Conservation (phyloP, 30 jellyfish, hydroid and myxozoan genomes). For the Calvadosia cruxmelitensis region DNA sequence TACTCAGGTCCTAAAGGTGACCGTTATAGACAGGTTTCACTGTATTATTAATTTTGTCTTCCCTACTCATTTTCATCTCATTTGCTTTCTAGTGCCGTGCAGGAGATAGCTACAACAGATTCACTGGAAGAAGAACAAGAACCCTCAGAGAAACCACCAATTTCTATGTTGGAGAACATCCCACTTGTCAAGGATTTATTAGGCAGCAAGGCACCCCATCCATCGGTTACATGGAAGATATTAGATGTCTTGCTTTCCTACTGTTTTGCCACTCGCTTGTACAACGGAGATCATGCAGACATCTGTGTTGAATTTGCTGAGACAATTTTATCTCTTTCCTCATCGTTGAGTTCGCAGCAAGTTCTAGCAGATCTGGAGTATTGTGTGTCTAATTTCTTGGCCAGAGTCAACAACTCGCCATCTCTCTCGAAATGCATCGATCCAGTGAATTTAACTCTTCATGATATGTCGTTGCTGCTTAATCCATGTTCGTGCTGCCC, state of each 20-base stretch:
- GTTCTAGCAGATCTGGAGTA: conserved; percentile 13
- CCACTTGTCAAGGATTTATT: no score
- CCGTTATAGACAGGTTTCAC: no score
- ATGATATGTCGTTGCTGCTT: conserved; percentile 21
- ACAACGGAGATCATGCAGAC: conserved; percentile 62
- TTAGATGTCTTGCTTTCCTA: conserved; percentile 34
- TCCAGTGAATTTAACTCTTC: conserved; percentile 22
- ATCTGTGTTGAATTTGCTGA: conserved; percentile 35
- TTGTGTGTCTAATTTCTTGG: conserved; percentile 17
- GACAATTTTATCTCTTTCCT: conserved; percentile 23
- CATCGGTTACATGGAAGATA: no score
- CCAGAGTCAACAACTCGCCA: conserved; percentile 9
- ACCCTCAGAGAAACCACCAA: no score
- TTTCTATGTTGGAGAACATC: no score
- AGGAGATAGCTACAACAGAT: no score
- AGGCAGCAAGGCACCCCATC: no score
- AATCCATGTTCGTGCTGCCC: background rate
- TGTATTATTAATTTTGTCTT: no score
- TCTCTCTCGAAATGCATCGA: conserved; percentile 10
- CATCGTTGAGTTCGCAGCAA: conserved; percentile 23
- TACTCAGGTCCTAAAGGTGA: no score
- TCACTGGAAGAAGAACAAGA: no score
- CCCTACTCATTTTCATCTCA: no score
- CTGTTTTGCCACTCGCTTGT: conserved; percentile 22
- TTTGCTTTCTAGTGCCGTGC: no score